These are phyloP conservation scores for Asarcornis scutulata DNA, from an alignment of 2,113 vertebrate species.

Conservation along the genomic window DNA sequence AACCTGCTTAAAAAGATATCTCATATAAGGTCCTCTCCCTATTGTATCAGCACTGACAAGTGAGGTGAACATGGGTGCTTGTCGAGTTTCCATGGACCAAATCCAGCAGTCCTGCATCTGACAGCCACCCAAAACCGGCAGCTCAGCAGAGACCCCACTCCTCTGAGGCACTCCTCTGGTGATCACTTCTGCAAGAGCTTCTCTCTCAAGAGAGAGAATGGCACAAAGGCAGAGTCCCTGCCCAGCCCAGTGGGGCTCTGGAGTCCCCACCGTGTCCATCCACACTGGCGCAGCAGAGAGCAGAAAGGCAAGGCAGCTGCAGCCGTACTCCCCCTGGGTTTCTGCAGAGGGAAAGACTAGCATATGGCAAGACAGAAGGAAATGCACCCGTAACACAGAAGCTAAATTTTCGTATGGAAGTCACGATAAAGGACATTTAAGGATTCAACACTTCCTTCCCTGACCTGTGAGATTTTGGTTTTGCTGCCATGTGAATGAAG, in stretches of 20 bases:
- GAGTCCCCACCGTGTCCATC: not conserved
- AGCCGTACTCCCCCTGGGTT: not conserved
- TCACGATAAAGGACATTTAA: not conserved
- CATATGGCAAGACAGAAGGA: not conserved
- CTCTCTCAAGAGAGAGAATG: not conserved
- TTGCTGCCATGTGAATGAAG: rapidly evolving
- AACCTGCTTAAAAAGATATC: not conserved
- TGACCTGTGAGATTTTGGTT: rapidly evolving
- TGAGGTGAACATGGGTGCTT: rapidly evolving
- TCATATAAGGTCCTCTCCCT: not conserved
- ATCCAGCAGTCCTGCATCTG: not conserved
- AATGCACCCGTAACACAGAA: not conserved
- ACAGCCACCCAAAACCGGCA: not conserved
- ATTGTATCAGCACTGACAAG: not conserved
- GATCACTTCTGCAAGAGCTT: not conserved
- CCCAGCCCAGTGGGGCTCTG: not conserved
- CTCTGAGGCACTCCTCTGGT: not conserved
- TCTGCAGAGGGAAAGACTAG: not conserved
- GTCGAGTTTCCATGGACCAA: not conserved
- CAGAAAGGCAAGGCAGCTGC: not conserved
- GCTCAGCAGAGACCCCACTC: too few species aligned
- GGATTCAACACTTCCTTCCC: not conserved
- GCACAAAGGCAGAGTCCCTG: not conserved
- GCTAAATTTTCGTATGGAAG: not conserved
- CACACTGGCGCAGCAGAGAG: not conserved